phyloP scores from a whole-genome alignment of 2,113 vertebrate genomes.

The Mohoua ochrocephala region DNA sequence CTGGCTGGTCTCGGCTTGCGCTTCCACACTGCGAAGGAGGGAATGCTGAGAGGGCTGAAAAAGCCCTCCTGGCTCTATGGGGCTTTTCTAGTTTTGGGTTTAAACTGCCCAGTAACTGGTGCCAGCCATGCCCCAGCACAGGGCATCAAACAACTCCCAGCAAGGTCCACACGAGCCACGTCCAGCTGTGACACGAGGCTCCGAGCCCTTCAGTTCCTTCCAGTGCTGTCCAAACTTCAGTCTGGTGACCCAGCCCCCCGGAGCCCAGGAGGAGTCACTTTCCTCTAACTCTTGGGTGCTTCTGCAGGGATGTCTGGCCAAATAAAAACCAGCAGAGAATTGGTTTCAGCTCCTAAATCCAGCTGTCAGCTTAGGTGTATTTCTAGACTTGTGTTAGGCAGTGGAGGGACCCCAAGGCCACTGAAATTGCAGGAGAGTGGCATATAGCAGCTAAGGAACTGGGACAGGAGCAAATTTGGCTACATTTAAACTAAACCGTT shows the following conservation, averaged over 20 bases:
- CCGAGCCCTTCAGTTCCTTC: not conserved
- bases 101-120: not conserved
- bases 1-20: not conserved
- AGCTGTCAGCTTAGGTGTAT: not conserved
- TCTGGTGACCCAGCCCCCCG: not conserved
- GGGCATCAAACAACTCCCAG: not conserved
- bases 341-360: not conserved
- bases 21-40: not conserved
- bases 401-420: not conserved
- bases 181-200: not conserved
- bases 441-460: not conserved
- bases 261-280: not conserved
- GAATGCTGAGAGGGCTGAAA: not conserved
- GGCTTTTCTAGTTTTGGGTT: not conserved
- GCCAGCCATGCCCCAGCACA: not conserved
- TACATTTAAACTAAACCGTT: not conserved
- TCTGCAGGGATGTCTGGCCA: not conserved
- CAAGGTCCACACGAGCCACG: not conserved
- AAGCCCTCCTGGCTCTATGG: not conserved
- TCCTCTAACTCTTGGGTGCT: not conserved
- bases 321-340: not conserved
- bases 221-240: not conserved
- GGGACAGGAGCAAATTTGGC: not conserved
- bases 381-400: not conserved
- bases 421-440: not conserved